Evolutionary conservation across 2,888 invertebrate species (phyloP).

Genomic region (Tuberolachnus salignus): DNA sequence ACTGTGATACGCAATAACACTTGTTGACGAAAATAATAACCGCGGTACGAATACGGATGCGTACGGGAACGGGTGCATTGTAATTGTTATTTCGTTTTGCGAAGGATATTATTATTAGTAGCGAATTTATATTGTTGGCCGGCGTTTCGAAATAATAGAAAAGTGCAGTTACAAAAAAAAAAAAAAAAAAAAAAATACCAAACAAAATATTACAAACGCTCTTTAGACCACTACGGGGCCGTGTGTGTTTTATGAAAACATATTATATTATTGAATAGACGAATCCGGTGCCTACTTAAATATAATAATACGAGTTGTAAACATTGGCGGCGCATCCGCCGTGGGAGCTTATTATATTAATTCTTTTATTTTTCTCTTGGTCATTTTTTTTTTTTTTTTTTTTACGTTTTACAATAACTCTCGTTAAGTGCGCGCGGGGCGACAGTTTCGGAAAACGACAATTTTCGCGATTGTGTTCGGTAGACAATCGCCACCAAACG

Average conservation of each 20-base stretch:
- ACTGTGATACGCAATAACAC: no score
- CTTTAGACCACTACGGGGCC: background rate
- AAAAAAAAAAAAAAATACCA: background rate
- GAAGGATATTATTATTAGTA: no score
- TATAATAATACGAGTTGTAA: background rate
- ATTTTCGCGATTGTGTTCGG: slow-evolving; percentile 45
- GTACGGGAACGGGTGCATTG: no score
- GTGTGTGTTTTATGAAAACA: slow-evolving; percentile 11
- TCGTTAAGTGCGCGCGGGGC: slow-evolving; percentile 44
- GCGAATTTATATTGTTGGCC: background rate
- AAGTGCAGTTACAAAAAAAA: background rate
- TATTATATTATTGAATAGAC: background rate
- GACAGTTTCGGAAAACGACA: slow-evolving; percentile 38
- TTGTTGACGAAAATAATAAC: no score
- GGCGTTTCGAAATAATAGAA: background rate
- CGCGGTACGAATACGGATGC: no score
- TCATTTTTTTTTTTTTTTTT: slow-evolving; percentile 12
- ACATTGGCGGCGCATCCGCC: slow-evolving; percentile 39
- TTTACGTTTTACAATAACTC: slow-evolving; percentile 35
- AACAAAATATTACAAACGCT: background rate
- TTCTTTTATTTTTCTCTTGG: no score
- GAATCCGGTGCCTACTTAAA: background rate
- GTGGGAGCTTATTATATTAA: slow-evolving; percentile 8
- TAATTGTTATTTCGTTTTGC: no score
- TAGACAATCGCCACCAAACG: slow-evolving; percentile 41